Percentiles rank a stretch among this genome's conserved stretches.
These are phyloP conservation scores for Drosophila yakuba DNA, from an alignment of 1,140 invertebrate genomes.

Conservation along the genomic window DNA sequence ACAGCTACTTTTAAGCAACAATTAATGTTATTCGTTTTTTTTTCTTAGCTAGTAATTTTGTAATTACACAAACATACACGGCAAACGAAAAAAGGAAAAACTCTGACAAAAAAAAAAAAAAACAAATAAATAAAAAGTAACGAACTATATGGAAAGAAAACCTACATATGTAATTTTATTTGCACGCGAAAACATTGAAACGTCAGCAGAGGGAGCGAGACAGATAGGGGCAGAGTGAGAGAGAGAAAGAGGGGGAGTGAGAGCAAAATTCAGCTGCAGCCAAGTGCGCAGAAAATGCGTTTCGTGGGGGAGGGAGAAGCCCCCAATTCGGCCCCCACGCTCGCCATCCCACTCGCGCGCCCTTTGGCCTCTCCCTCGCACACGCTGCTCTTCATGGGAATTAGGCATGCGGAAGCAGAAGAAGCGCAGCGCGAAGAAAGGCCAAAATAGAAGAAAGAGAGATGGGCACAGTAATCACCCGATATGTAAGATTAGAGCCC, in stretches of 20 bases:
- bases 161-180: constrained; percentile 33
- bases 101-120: constrained; percentile 4
- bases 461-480: constrained; percentile 1
- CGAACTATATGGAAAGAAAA: constrained; percentile 24
- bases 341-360: constrained; percentile 1
- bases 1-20: constrained; percentile 38
- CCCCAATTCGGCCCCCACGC: constrained; percentile 34
- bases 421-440: constrained; percentile 6
- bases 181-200: constrained; percentile 36
- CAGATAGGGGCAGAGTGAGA: constrained; percentile 4
- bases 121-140: constrained; percentile 27
- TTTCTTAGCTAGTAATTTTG: constrained; percentile 42
- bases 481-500: neutral
- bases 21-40: constrained; percentile 11
- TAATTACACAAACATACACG: constrained; percentile 43
- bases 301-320: constrained; percentile 14
- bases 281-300: constrained; percentile 78
- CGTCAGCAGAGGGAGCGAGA: constrained; percentile 5
- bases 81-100: constrained; percentile 9
- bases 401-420: constrained; percentile 39
- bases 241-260: neutral
- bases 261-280: constrained; percentile 43
- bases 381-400: constrained; percentile 2
- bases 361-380: constrained; percentile 1
- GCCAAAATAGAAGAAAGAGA: constrained; percentile 7